Conservation (phyloP, 2,113 vertebrate genomes). For the mouse (Mus musculus) region DNA sequence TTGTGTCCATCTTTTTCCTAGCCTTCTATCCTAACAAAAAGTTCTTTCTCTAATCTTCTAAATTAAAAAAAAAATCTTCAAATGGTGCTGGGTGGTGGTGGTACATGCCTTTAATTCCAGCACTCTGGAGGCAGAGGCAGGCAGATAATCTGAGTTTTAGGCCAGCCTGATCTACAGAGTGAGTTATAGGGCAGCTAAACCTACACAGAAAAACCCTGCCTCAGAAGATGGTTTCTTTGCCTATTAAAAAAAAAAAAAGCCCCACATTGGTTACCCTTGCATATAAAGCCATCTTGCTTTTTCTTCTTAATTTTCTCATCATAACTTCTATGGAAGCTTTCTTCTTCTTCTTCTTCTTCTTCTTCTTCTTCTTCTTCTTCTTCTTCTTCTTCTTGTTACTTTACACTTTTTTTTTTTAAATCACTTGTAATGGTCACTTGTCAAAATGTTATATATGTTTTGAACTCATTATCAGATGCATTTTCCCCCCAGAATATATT, state of each 20-base stretch:
- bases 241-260: neutral
- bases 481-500: neutral
- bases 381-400: neutral
- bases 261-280: neutral
- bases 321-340: neutral
- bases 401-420: constrained; percentile 50
- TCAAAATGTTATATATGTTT: constrained; percentile 45
- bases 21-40: neutral
- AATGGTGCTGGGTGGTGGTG: neutral
- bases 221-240: constrained; percentile 19
- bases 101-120: neutral
- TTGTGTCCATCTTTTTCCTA: constrained; percentile 48
- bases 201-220: neutral
- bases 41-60: constrained; percentile 40
- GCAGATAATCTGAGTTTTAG: neutral
- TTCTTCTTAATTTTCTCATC: constrained; percentile 59
- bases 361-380: neutral
- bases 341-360: neutral
- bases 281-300: neutral
- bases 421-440: constrained; percentile 25
- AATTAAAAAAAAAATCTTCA: constrained; percentile 2
- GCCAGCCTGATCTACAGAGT: neutral
- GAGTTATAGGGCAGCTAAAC: neutral
- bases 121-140: neutral
- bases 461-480: neutral